Conservation (phyloP, 2,888 invertebrate species). For the Adelphocoris suturalis region DNA sequence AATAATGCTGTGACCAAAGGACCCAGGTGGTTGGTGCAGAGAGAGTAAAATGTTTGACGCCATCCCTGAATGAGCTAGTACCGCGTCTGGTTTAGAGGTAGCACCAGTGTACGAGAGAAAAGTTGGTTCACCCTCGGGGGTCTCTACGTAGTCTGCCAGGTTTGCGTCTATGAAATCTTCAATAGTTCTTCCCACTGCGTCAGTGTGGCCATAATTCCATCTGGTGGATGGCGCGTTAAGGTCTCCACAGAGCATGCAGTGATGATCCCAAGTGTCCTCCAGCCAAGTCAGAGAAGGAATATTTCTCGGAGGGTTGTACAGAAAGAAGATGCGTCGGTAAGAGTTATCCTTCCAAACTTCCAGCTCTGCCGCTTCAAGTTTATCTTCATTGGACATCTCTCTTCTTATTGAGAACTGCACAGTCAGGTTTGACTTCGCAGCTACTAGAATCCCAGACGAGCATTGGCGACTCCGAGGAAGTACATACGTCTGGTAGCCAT, state of each 20-base stretch:
- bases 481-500: slow-evolving; percentile 50
- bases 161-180: slow-evolving; percentile 49
- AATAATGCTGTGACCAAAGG: slow-evolving; percentile 32
- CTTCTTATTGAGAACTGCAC: slow-evolving; percentile 43
- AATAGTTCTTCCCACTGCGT: slow-evolving; percentile 26
- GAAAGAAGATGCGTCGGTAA: slow-evolving; percentile 39
- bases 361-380: slow-evolving; percentile 43
- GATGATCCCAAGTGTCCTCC: background rate
- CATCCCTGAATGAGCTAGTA: slow-evolving; percentile 38
- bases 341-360: slow-evolving; percentile 17
- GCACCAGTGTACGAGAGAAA: slow-evolving; percentile 41
- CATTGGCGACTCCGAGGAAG: slow-evolving; percentile 8
- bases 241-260: slow-evolving; percentile 13
- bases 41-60: background rate
- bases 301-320: slow-evolving; percentile 45
- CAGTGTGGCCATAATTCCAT: slow-evolving; percentile 18
- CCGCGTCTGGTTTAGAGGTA: slow-evolving; percentile 35
- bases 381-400: slow-evolving; percentile 36
- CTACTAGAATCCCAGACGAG: slow-evolving; percentile 42
- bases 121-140: slow-evolving; percentile 3
- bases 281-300: slow-evolving; percentile 15
- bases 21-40: slow-evolving; percentile 21
- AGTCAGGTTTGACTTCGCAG: slow-evolving; percentile 38
- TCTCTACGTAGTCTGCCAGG: background rate
- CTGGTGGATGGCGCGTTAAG: slow-evolving; percentile 10